A percentile compares a stretch with the other conserved stretches of the same genome.
These are phyloP conservation scores for Lepisosteus oculatus DNA, from an alignment of 2,113 vertebrate species.

Conservation along the genomic window DNA sequence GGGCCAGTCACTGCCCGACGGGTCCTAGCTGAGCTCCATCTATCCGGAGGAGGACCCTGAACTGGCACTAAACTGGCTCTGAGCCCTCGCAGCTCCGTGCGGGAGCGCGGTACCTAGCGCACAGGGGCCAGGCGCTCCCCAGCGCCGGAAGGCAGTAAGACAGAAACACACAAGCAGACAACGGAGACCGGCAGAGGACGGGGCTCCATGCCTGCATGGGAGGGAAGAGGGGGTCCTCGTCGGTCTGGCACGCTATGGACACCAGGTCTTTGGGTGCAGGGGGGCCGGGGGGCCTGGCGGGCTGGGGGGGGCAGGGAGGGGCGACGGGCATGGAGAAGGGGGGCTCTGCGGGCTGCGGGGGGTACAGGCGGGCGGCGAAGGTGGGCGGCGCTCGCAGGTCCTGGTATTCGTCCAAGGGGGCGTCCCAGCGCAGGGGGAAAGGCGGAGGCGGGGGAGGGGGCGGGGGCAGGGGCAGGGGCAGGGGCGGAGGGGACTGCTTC, in stretches of 20 bases:
- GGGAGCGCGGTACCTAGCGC: too few species aligned
- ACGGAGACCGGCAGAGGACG: too few species aligned
- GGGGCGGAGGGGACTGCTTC: conserved; percentile 40
- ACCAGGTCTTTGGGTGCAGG: conserved; percentile 62
- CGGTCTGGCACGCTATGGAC: conserved; percentile 91
- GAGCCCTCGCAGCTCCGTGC: too few species aligned
- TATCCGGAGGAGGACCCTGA: too few species aligned
- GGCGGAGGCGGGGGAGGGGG: conserved; percentile 48
- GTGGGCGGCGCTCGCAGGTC: conserved; percentile 40
- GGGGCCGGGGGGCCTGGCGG: conserved; percentile 25
- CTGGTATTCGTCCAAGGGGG: conserved; percentile 30
- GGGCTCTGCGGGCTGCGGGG: conserved; percentile 45
- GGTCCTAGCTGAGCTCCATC: too few species aligned
- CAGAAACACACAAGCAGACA: too few species aligned
- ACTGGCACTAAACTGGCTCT: too few species aligned
- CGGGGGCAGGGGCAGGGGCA: conserved; percentile 40
- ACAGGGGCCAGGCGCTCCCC: too few species aligned
- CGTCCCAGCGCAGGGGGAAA: conserved; percentile 31
- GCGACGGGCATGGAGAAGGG: conserved; percentile 1
- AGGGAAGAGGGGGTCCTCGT: conserved; percentile 75
- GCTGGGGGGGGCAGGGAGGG: conserved; percentile 23
- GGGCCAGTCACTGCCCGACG: too few species aligned
- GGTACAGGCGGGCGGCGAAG: conserved; percentile 33
- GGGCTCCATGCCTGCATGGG: conserved; percentile 73
- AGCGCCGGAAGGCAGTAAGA: too few species aligned